Percentiles rank a stretch among this genome's conserved stretches.
Conservation (phyloP, 1,140 invertebrate species). For the Zaprionus taronus region DNA sequence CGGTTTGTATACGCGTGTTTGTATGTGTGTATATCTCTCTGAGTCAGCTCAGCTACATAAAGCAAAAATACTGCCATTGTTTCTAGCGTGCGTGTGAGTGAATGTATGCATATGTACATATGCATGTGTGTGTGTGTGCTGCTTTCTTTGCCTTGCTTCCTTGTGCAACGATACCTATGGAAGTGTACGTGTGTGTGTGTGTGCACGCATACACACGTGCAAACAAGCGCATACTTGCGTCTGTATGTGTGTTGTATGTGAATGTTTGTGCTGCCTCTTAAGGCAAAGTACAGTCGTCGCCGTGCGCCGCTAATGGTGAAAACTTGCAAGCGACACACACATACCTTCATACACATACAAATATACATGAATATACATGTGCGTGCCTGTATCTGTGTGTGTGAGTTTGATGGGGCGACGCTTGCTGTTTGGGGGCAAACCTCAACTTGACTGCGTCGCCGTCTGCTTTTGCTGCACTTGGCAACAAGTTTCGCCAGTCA, state of each 20-base stretch:
- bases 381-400: slow-evolving; percentile 10
- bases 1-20: not conserved
- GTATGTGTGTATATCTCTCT: slow-evolving; percentile 12
- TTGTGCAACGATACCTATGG: slow-evolving; percentile 52
- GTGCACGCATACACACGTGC: slow-evolving; percentile 38
- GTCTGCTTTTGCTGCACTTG: slow-evolving; percentile 63
- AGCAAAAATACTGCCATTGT: slow-evolving; percentile 61
- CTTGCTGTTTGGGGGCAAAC: slow-evolving; percentile 38
- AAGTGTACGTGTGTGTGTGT: slow-evolving; percentile 23
- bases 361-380: slow-evolving; percentile 7
- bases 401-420: slow-evolving; percentile 21
- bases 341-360: slow-evolving; percentile 9
- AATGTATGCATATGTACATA: slow-evolving; percentile 4
- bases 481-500: slow-evolving; percentile 64
- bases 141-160: slow-evolving; percentile 67
- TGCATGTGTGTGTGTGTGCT: slow-evolving; percentile 23
- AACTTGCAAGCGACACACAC: slow-evolving; percentile 62
- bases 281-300: slow-evolving; percentile 69
- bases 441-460: slow-evolving; percentile 59
- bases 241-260: slow-evolving; percentile 20
- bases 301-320: slow-evolving; percentile 66
- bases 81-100: slow-evolving; percentile 32
- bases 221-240: slow-evolving; percentile 26
- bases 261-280: slow-evolving; percentile 33
- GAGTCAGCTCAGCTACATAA: slow-evolving; percentile 46